Percentiles rank a stretch among this genome's conserved stretches.
These are phyloP conservation scores for Menidia menidia DNA, from an alignment of 2,797 vertebrate species.

Conservation along the genomic window DNA sequence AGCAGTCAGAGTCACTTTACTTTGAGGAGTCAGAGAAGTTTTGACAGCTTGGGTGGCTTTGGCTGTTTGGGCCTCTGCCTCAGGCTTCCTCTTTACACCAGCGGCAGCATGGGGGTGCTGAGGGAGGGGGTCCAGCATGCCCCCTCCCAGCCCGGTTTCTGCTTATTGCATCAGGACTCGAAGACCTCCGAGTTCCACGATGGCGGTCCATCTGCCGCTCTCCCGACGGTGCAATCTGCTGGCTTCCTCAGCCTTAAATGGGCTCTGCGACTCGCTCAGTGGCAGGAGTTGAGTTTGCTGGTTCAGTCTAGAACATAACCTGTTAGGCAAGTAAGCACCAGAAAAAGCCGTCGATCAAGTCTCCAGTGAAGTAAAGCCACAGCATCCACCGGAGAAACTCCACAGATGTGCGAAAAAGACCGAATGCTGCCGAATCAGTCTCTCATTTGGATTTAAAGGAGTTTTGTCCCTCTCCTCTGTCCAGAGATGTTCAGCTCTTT, in stretches of 20 bases:
- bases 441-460: too few species aligned
- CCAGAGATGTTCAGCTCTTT: too few species aligned
- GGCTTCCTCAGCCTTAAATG: neutral
- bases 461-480: too few species aligned
- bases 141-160: neutral
- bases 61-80: slow-evolving; percentile 4
- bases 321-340: neutral
- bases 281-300: slow-evolving; percentile 1
- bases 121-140: neutral
- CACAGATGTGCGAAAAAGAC: too few species aligned
- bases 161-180: neutral
- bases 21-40: neutral
- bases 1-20: slow-evolving; percentile 3
- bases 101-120: neutral
- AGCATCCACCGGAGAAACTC: too few species aligned
- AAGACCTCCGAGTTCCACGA: neutral
- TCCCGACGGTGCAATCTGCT: neutral
- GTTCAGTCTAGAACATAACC: neutral
- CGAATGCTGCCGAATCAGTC: too few species aligned
- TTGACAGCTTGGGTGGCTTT: neutral
- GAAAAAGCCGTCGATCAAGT: neutral
- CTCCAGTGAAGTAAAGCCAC: neutral
- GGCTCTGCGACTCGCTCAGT: neutral
- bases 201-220: neutral
- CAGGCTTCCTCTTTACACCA: neutral